Base-by-base conservation (phyloP, 2,888 invertebrate genomes). In the Pterostichus niger region DNA sequence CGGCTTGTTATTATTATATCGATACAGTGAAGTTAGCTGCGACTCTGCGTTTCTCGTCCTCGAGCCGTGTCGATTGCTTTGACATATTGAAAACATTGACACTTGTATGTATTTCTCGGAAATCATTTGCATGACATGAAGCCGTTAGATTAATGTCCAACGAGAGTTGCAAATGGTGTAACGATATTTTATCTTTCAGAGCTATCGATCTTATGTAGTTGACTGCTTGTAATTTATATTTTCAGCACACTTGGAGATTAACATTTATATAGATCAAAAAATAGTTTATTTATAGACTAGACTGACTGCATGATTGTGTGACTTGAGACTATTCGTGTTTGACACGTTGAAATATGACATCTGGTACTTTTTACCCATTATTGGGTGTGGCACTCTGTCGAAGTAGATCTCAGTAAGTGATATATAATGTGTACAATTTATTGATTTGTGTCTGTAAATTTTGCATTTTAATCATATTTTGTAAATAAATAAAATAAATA, bases 1-100 rank as follows among this genome's bases (percentile, higher is more conserved):
- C 9, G 40, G 40, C 40, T 49, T 49, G 49, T 40, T 40, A 9
- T 6, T 35, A 35, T 40, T 40, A 40, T 40, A 40, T 40, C 40
- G 40, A 40, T 40, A 40, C 40, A 3, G 40, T 9, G 0, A 40
- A 40, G 40, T 44, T 4, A 10, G 44, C 11, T 1, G 44, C 11
- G 1, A 44, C 44, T 44, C 44, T 24, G 40, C 40, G 40, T 40
- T 40, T 40, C 40, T 40, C 40, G 40, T 40, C 40, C 9, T 24
- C 40, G 40, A 7, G 40, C 5, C 49, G 10, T 5, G 49, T 49
- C 49, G 49, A 49, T 13, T 49, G n/a, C 49, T 13, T 35, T 64
- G 64, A 64, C 64, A 13, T 64, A 64, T 64, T 33, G 35, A 64
- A 49, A 64, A 64, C 64, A 64, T 64, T 64, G 64, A 64, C 64